These are phyloP conservation scores for Andricus quercusramuli DNA, from an alignment of 2,888 invertebrate species.

Conservation along the genomic window DNA sequence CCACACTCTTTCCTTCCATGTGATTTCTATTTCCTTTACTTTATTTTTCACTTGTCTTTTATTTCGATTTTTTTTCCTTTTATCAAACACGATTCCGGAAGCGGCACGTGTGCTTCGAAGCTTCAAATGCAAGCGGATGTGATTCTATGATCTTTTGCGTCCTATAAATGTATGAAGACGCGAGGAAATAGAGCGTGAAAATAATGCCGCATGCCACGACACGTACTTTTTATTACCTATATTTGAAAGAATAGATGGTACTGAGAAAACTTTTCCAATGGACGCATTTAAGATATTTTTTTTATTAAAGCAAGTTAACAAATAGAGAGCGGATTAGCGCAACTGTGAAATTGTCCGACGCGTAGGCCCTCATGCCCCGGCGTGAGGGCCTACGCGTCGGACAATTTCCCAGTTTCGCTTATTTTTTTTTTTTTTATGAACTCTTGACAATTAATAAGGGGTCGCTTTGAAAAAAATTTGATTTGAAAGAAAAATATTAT, in stretches of 20 bases:
- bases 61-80: background rate
- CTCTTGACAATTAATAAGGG: no score
- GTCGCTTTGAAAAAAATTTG: no score
- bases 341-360: no score
- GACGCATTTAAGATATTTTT: no score
- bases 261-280: no score
- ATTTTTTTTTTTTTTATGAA: no score
- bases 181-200: background rate
- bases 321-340: no score
- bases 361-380: no score
- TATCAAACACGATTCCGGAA: constrained; percentile 5
- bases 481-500: no score
- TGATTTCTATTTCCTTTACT: constrained; percentile 34
- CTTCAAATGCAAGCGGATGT: constrained; percentile 63
- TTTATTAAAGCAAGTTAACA: no score
- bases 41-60: constrained; percentile 1
- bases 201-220: constrained; percentile 56
- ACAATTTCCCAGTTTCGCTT: no score
- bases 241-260: background rate
- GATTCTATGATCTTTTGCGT: constrained; percentile 49
- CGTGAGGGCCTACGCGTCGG: no score
- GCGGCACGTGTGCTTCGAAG: constrained; percentile 53
- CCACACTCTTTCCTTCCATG: constrained; percentile 35
- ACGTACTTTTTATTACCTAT: constrained; percentile 49
- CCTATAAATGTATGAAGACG: background rate